Evolutionary conservation across 2,888 invertebrate species (phyloP).

Genomic region (Argyra leucocephala): DNA sequence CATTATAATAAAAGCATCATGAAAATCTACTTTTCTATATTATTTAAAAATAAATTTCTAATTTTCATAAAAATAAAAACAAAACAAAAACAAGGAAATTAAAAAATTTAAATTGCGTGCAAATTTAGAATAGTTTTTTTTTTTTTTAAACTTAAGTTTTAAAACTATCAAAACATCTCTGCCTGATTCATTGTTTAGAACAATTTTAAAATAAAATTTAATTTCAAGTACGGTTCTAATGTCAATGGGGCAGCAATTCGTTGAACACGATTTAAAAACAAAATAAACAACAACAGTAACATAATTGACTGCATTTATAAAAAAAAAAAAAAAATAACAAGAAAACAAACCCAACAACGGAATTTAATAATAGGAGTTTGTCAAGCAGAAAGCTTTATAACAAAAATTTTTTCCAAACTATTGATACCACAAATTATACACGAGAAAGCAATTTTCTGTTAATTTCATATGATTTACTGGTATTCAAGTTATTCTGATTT

Average conservation of each 20-base stretch:
- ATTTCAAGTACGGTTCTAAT: neutral
- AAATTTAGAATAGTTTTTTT: too few species aligned
- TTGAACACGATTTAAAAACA: neutral
- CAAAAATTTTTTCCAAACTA: neutral
- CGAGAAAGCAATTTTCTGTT: neutral
- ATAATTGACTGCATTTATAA: neutral
- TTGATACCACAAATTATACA: neutral
- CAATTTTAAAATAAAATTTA: neutral
- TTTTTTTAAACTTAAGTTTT: too few species aligned
- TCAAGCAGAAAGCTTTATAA: constrained; percentile 2
- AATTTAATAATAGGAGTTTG: neutral
- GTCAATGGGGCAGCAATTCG: neutral
- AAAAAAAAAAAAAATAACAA: neutral
- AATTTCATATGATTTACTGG: neutral
- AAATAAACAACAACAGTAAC: neutral
- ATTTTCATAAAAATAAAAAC: too few species aligned
- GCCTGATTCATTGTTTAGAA: too few species aligned
- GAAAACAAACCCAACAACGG: neutral
- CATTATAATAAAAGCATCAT: too few species aligned
- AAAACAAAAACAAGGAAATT: too few species aligned
- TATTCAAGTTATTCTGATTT: neutral
- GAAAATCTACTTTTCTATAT: too few species aligned
- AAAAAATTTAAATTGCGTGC: too few species aligned
- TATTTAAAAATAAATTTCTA: too few species aligned
- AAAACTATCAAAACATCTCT: too few species aligned